Evolutionary conservation across 2,797 vertebrate species (phyloP).

Genomic region (Hippoglossus hippoglossus): DNA sequence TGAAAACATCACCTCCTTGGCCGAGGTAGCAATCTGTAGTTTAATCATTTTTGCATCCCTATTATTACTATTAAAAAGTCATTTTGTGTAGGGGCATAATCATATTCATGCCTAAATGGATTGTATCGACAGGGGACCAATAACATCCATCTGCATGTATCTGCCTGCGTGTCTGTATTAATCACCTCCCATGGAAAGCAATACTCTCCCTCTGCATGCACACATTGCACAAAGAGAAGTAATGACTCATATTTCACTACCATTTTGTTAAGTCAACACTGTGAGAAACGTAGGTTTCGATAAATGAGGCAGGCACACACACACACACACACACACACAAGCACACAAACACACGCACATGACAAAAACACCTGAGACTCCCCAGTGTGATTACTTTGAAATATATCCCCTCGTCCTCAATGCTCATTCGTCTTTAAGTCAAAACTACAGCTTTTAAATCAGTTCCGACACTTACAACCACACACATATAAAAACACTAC

Average conservation of each 20-base stretch:
- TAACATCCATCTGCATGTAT: constrained; percentile 1
- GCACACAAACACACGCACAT: constrained; percentile 12
- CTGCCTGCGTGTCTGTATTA: constrained; percentile 24
- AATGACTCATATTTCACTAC: constrained; percentile 61
- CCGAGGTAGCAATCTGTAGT: background rate
- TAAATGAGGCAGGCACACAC: constrained; percentile 25
- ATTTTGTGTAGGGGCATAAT: background rate
- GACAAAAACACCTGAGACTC: constrained; percentile 18
- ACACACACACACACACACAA: constrained; percentile 20
- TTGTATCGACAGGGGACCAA: background rate
- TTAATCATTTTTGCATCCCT: background rate
- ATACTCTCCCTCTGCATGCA: constrained; percentile 31
- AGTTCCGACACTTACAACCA: background rate
- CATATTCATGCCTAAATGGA: background rate
- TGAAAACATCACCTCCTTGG: no score
- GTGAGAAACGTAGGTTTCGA: constrained; percentile 25
- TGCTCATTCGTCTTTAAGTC: constrained; percentile 16
- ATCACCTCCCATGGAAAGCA: constrained; percentile 30
- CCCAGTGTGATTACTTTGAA: background rate
- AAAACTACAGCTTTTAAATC: constrained; percentile 11
- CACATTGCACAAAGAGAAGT: constrained; percentile 50
- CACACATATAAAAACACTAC: background rate
- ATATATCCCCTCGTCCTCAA: constrained; percentile 7
- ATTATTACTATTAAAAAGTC: background rate
- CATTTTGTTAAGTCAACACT: constrained; percentile 37